A percentile compares a stretch with the other conserved stretches of the same genome.
These are phyloP conservation scores for Pheosia tremula DNA, from an alignment of 2,888 invertebrate genomes.

Conservation along the genomic window DNA sequence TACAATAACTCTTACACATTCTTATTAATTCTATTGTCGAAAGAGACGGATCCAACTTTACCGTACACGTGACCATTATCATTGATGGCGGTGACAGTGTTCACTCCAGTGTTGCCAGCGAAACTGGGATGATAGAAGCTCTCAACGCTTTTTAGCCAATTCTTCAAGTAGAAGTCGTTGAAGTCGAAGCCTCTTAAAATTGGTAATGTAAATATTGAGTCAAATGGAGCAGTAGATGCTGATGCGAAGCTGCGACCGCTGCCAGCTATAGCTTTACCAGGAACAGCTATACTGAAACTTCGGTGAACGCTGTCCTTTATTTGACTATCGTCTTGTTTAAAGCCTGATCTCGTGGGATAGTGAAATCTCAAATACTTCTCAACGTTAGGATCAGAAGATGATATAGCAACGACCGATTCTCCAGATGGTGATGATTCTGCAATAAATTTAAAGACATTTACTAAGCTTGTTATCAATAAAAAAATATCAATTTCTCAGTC, in stretches of 20 bases:
- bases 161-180: slow-evolving; percentile 39
- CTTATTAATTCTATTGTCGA: slow-evolving; percentile 50
- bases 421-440: slow-evolving; percentile 62
- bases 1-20: slow-evolving; percentile 6
- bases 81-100: slow-evolving; percentile 53
- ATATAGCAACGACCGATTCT: slow-evolving; percentile 58
- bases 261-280: slow-evolving; percentile 51
- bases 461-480: neutral
- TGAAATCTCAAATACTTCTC: slow-evolving; percentile 50
- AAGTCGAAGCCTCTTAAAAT: slow-evolving; percentile 46
- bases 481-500: neutral
- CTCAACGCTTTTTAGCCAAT: slow-evolving; percentile 56
- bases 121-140: slow-evolving; percentile 53
- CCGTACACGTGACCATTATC: slow-evolving; percentile 64
- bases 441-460: slow-evolving; percentile 24
- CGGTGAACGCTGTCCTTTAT: slow-evolving; percentile 32
- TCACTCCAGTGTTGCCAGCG: slow-evolving; percentile 41
- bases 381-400: slow-evolving; percentile 59
- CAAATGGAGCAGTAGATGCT: slow-evolving; percentile 39
- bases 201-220: slow-evolving; percentile 55
- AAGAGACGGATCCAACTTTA: slow-evolving; percentile 53
- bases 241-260: slow-evolving; percentile 57
- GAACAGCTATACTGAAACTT: slow-evolving; percentile 49
- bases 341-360: slow-evolving; percentile 34
- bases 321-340: slow-evolving; percentile 25